A percentile compares a stretch with the other conserved stretches of the same genome.
Evolutionary conservation across 2,113 vertebrate genomes (phyloP).

Genomic region (Chascanopsetta lugubris): DNA sequence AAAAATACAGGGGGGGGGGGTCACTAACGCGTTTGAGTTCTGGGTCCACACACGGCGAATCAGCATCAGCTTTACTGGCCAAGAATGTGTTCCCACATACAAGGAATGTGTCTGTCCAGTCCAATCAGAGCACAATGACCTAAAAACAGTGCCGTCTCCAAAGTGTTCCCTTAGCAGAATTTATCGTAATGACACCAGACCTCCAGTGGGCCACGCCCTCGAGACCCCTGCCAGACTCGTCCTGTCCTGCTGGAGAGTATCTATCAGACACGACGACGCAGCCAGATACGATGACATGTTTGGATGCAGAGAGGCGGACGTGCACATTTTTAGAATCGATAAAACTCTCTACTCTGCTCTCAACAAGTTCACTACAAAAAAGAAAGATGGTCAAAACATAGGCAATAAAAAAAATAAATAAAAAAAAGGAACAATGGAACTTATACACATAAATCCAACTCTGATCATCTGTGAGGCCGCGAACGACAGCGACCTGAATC

Average conservation of each 20-base stretch:
- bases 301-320: too few relatives aligned
- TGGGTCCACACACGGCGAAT: too few relatives aligned
- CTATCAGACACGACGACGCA: conserved; percentile 12
- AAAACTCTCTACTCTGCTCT: not conserved
- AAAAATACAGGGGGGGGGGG: too few relatives aligned
- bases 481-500: not conserved
- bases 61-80: too few relatives aligned
- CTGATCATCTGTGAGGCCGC: conserved; percentile 1
- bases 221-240: not conserved
- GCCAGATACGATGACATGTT: conserved; percentile 21
- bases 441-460: not conserved
- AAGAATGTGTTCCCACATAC: too few relatives aligned
- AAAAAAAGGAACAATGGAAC: not conserved
- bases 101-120: too few relatives aligned
- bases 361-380: conserved; percentile 1
- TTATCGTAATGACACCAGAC: too few relatives aligned
- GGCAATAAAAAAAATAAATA: not conserved
- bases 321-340: conserved; percentile 31
- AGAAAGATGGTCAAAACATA: not conserved
- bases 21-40: too few relatives aligned
- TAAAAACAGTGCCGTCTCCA: too few relatives aligned
- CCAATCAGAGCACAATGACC: too few relatives aligned
- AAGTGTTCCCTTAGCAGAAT: too few relatives aligned
- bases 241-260: conserved; percentile 33
- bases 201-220: too few relatives aligned